These are phyloP conservation scores for Arge pagana DNA, from an alignment of 2,888 invertebrate genomes.

Conservation along the genomic window DNA sequence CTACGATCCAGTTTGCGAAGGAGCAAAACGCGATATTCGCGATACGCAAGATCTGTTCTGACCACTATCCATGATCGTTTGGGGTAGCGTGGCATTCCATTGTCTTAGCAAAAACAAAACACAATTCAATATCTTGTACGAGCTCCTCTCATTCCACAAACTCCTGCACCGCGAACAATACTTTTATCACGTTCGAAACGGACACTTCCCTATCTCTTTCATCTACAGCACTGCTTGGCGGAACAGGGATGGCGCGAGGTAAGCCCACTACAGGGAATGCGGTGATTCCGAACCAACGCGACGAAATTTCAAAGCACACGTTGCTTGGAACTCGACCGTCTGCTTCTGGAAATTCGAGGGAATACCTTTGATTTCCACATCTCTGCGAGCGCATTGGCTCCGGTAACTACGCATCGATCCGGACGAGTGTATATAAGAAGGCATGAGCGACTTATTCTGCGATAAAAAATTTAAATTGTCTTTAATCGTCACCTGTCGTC, in stretches of 20 bases:
- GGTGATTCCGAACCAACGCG: not conserved
- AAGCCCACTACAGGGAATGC: too few relatives aligned
- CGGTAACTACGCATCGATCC: too few relatives aligned
- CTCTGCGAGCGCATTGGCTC: too few relatives aligned
- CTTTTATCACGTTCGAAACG: slow-evolving; percentile 20
- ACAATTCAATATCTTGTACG: slow-evolving; percentile 22
- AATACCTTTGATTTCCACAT: too few relatives aligned
- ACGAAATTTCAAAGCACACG: not conserved
- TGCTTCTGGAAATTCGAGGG: too few relatives aligned
- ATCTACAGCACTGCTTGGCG: slow-evolving; percentile 4
- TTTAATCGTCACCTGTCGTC: too few relatives aligned
- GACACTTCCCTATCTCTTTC: slow-evolving; percentile 11
- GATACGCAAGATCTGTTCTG: slow-evolving; percentile 14
- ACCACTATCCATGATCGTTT: slow-evolving; percentile 11
- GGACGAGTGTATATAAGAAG: too few relatives aligned
- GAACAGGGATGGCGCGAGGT: too few relatives aligned
- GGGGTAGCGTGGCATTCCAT: slow-evolving; percentile 35
- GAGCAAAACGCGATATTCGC: slow-evolving; percentile 4
- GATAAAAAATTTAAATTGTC: too few relatives aligned
- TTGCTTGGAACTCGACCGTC: too few relatives aligned
- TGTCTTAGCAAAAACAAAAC: slow-evolving; percentile 35
- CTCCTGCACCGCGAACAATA: slow-evolving; percentile 22
- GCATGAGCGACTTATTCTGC: too few relatives aligned
- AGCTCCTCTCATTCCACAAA: slow-evolving; percentile 19
- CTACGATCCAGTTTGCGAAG: too few relatives aligned